Percentiles rank a stretch among this genome's conserved stretches.
These are phyloP conservation scores for Digitonthophagus gazella DNA, from an alignment of 2,888 invertebrate genomes.

Conservation along the genomic window DNA sequence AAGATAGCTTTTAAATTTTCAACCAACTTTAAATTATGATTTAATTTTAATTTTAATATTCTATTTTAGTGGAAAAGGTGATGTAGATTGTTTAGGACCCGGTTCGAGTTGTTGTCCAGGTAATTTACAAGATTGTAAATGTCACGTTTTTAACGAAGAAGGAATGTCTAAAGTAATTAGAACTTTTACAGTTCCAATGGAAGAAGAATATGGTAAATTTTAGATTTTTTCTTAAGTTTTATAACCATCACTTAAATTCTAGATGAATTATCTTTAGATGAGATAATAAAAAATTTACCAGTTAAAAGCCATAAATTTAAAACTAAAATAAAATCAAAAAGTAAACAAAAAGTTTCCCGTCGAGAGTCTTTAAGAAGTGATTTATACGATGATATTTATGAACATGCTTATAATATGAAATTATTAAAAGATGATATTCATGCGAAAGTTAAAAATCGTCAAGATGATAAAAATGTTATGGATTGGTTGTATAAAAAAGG, in stretches of 20 bases:
- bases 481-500: neutral
- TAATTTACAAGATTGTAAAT: conserved; percentile 39
- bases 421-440: conserved; percentile 7
- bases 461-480: neutral
- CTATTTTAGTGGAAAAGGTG: conserved; percentile 42
- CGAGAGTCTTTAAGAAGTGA: neutral
- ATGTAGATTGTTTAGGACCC: conserved; percentile 49
- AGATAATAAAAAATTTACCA: conserved; percentile 25
- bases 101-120: conserved; percentile 47
- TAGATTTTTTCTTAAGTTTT: neutral
- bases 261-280: conserved; percentile 27
- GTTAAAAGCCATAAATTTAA: conserved; percentile 16
- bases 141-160: conserved; percentile 37
- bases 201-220: conserved; percentile 18
- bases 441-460: neutral
- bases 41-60: conserved; percentile 5
- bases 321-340: neutral
- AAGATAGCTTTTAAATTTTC: conserved; percentile 29
- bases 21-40: neutral
- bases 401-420: neutral
- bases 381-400: neutral
- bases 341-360: neutral
- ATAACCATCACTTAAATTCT: neutral
- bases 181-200: conserved; percentile 15
- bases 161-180: conserved; percentile 34